These are phyloP conservation scores for Hemistola chrysoprasaria DNA, from an alignment of 2,888 invertebrate species.

Conservation along the genomic window DNA sequence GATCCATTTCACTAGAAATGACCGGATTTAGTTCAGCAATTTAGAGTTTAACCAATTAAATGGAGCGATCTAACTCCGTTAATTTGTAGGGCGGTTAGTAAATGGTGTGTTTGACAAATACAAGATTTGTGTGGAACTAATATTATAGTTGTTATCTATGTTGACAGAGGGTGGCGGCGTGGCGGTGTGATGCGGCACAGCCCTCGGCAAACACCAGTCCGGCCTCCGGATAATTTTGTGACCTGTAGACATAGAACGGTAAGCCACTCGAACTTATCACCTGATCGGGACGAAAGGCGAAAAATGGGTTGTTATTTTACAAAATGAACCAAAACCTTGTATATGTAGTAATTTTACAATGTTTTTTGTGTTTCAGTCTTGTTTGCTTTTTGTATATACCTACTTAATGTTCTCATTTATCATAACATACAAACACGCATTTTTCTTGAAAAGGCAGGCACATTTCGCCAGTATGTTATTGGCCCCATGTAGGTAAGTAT, in stretches of 20 bases:
- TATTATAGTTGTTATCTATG: slow-evolving; percentile 32
- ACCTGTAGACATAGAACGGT: slow-evolving; percentile 38
- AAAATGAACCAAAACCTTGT: too few species aligned
- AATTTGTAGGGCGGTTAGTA: slow-evolving; percentile 26
- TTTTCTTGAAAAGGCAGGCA: too few species aligned
- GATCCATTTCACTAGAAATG: slow-evolving; percentile 8
- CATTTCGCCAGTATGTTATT: too few species aligned
- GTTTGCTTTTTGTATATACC: too few species aligned
- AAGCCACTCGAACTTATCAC: slow-evolving; percentile 31
- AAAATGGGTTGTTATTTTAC: too few species aligned
- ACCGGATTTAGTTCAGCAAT: slow-evolving; percentile 4
- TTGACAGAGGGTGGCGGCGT: slow-evolving; percentile 29
- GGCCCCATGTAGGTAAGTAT: too few species aligned
- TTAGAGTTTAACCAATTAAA: slow-evolving; percentile 7
- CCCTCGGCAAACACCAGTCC: slow-evolving; percentile 34
- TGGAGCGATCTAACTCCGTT: slow-evolving; percentile 7
- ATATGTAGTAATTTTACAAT: too few species aligned
- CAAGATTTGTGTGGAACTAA: slow-evolving; percentile 27
- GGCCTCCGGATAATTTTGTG: slow-evolving; percentile 14
- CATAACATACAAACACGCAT: too few species aligned
- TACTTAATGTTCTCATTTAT: too few species aligned
- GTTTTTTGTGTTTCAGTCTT: too few species aligned
- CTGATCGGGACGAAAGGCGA: slow-evolving; percentile 2
- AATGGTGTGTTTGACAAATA: slow-evolving; percentile 31
- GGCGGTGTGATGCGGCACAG: slow-evolving; percentile 17